Base-by-base conservation (phyloP, 2,888 invertebrate species). In the Euplexia lucipara region DNA sequence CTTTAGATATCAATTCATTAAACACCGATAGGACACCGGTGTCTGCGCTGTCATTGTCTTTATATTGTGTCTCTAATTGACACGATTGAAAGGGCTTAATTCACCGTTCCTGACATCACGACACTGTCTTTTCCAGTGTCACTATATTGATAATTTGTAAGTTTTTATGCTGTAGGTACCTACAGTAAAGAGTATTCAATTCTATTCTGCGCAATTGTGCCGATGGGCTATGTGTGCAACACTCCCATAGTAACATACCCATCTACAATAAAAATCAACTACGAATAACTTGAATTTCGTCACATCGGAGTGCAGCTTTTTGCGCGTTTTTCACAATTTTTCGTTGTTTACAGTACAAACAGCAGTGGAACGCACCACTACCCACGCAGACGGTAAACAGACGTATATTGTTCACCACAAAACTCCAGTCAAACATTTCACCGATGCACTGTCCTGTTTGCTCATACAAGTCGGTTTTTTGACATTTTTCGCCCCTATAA, bases 271-370 rank as follows among this genome's bases (percentile, higher is more conserved):
- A 42, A 69, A 2, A n/a, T 74, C 70, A 64, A 59, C 70, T 70
- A 59, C 54, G 56, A 51, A 56, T 54, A 77, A 78, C 78, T 62
- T 49, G 42, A 57, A 78, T 75, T 67, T 68, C 69, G 60, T 61
- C 78, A 62, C 61, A 68, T 70, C 42, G 68, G 69, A 78, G 75
- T 75, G 77, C 65, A 65, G 76, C 73, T 22, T 70, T 70, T 54
- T 14, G 70, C 75, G 76, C 77, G 81, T 83, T 90, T 83, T 86
- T 83, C 81, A 76, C 84, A 86, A 83, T 83, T 89, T 90, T 86
- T 88, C 82, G 70, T 69, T 90, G 90, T 94, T 92, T 90, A 86
- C 87, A 75, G 66, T 79, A 88, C 86, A 92, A 92, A 93, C 87
- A 92, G 85, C 84, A 86, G 84, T 89, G 64, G 79, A 80, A 81